A percentile compares a stretch with the other conserved stretches of the same genome.
Conservation (phyloP, 2,797 vertebrate species). For the Macropodus opercularis region DNA sequence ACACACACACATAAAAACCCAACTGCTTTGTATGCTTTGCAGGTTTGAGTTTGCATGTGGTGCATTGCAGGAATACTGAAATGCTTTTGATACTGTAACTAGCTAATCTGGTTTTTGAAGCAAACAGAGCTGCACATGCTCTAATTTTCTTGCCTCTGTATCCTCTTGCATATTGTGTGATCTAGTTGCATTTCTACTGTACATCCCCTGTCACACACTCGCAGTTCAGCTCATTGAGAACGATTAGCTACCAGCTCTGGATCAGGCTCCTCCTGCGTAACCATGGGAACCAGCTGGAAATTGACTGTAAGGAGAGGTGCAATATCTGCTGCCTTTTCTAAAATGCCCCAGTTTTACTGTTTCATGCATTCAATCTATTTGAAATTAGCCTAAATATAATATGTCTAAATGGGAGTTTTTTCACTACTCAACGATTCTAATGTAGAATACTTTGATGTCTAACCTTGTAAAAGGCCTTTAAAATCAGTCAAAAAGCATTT, state of each 20-base stretch:
- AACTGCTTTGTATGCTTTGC: slow-evolving; percentile 18
- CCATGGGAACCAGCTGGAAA: slow-evolving; percentile 79
- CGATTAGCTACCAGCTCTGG: slow-evolving; percentile 66
- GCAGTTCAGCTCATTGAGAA: slow-evolving; percentile 62
- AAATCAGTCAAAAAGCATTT: slow-evolving; percentile 9
- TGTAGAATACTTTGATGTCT: neutral
- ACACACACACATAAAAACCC: neutral
- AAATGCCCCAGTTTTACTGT: slow-evolving; percentile 25
- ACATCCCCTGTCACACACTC: slow-evolving; percentile 56
- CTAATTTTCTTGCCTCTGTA: slow-evolving; percentile 43
- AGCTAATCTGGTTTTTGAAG: slow-evolving; percentile 58
- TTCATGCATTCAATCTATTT: slow-evolving; percentile 17
- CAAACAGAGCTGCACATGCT: slow-evolving; percentile 23
- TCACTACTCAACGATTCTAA: neutral
- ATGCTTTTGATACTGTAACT: slow-evolving; percentile 36
- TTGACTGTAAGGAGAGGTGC: slow-evolving; percentile 56
- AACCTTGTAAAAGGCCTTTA: neutral
- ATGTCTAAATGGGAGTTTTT: neutral
- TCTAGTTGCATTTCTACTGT: slow-evolving; percentile 69
- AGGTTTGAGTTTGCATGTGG: slow-evolving; percentile 1
- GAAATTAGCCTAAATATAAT: slow-evolving; percentile 3
- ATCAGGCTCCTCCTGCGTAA: slow-evolving; percentile 70
- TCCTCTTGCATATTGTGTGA: slow-evolving; percentile 38
- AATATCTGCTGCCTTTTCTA: slow-evolving; percentile 43
- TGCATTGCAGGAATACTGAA: slow-evolving; percentile 21